Evolutionary conservation across 2,888 invertebrate species (phyloP), one percentile per base, ranked within the genome.

Genomic region (Drosophila prostipennis): DNA sequence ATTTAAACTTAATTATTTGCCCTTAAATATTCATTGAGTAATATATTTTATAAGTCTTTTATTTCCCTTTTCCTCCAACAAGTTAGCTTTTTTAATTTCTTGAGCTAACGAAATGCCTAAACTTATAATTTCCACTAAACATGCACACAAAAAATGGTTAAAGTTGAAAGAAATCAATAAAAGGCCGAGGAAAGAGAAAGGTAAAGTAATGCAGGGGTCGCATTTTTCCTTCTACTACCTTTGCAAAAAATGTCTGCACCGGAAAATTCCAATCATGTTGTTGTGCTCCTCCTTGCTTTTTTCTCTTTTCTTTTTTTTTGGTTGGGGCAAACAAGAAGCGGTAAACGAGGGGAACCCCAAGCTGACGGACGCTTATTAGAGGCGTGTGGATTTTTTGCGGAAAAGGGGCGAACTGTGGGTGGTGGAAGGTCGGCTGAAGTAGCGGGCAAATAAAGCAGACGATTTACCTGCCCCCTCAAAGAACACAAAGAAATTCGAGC

Each of bases 391-490:
- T 36, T 36, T 46, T 29, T 52, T 53, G 45, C 6, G 14, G 16
- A 23, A 14, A 19, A 13, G 13, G 37, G 16, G 26, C 56, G 29
- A 8, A 3, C 16, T 42, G 54, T 54, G 43, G 43, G n/a, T 34
- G 49, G 32, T 53, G 36, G 46, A 23, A 57, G 54, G 72, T 39
- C 32, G 42, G 52, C 61, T 74, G 75, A 59, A 86, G 88, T 86
- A 85, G 85, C 71, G 74, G 82, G 79, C 85, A 84, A 84, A 89
- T 89, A 84, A 87, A 85, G 89, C 89, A 84, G 87, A 87, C 81
- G 84, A 89, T 84, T 89, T 89, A 70, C 89, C 76, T 75, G 81
- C 61, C 72, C 58, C 43, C 60, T 16, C 59, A 64, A 60, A 73
- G 63, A 57, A 14, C 55, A 65, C 42, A 53, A 65, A 53, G 83